Evolutionary conservation across 1,140 invertebrate species (phyloP).

Genomic region (Drosophila grimshawi): DNA sequence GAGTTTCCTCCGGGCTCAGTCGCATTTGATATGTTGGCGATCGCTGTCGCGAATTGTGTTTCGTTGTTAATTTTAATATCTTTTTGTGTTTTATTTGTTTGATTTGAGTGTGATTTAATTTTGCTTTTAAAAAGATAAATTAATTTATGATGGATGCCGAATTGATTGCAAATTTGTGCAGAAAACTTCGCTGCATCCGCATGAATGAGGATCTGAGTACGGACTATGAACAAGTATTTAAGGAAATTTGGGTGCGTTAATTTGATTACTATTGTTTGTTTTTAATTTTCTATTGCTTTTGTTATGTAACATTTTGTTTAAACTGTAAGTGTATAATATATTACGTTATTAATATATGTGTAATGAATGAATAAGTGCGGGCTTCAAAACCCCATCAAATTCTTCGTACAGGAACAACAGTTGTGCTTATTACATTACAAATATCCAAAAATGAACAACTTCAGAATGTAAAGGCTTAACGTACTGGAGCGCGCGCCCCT

Average conservation of each 20-base stretch:
- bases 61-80: background rate
- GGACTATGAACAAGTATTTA: slow-evolving; percentile 49
- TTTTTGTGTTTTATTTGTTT: background rate
- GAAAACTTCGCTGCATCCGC: slow-evolving; percentile 39
- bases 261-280: slow-evolving; percentile 2
- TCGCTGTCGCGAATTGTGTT: background rate
- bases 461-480: no score
- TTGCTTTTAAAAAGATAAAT: background rate
- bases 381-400: no score
- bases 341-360: no score
- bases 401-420: no score
- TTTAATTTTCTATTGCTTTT: background rate
- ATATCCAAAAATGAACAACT: no score
- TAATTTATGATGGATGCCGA: no score
- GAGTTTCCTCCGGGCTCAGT: background rate
- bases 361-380: no score
- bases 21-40: no score
- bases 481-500: no score
- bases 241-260: slow-evolving; percentile 67
- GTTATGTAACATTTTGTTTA: background rate
- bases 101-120: background rate
- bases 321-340: slow-evolving; percentile 1
- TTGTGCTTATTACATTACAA: no score
- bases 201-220: slow-evolving; percentile 56
- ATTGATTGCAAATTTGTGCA: no score